Percentiles rank a stretch among this genome's conserved stretches.
Conservation (phyloP, 2,888 invertebrate genomes). For the Stegana nigrithorax region DNA sequence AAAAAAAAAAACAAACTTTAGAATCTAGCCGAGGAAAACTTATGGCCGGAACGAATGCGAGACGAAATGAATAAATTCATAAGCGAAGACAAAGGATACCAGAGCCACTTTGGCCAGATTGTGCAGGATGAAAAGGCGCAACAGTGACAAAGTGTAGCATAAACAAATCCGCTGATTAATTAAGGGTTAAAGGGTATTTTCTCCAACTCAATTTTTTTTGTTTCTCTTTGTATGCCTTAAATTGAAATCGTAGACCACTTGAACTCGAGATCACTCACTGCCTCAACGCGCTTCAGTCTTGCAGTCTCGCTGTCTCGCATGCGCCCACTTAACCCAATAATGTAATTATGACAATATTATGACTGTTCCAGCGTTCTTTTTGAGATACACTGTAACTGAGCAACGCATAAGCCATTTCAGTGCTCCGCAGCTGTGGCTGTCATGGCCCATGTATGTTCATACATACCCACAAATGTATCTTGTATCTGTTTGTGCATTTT, state of each 20-base stretch:
- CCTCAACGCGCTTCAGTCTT: constrained; percentile 9
- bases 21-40: constrained; percentile 4
- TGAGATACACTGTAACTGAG: background rate
- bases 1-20: too few species aligned
- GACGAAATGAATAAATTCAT: constrained; percentile 1
- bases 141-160: constrained; percentile 2
- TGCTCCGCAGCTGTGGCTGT: background rate
- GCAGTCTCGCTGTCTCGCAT: too few species aligned
- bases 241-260: constrained; percentile 46
- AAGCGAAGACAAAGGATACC: background rate
- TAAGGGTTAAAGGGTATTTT: constrained; percentile 33
- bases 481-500: constrained; percentile 32
- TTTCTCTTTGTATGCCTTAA: constrained; percentile 13
- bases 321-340: constrained; percentile 27
- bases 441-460: too few species aligned
- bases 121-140: too few species aligned
- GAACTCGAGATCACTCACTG: constrained; percentile 41
- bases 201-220: constrained; percentile 27
- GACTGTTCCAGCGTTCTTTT: constrained; percentile 10
- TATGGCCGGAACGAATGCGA: constrained; percentile 8
- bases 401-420: background rate
- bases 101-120: too few species aligned
- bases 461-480: background rate
- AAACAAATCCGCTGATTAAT: constrained; percentile 53
- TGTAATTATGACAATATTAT: background rate